Evolutionary conservation across 2,888 invertebrate genomes (phyloP).

Genomic region (Pristionchus maxplancki): DNA sequence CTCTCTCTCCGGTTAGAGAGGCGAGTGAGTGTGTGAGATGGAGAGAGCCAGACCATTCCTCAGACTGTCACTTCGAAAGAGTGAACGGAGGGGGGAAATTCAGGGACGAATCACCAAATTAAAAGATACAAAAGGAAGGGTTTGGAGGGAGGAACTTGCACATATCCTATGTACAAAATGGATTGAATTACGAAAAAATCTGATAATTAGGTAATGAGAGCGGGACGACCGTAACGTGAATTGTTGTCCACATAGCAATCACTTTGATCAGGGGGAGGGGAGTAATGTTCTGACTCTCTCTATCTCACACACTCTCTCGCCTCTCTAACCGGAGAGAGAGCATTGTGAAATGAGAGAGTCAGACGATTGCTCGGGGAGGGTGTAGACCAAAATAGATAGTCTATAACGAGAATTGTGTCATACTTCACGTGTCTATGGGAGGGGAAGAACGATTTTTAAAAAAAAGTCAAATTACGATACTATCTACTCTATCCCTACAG

Average conservation of each 20-base stretch:
- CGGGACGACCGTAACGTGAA: background rate
- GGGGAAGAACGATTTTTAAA: background rate
- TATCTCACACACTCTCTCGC: too few species aligned
- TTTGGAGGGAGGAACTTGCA: constrained; percentile 15
- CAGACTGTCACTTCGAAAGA: constrained; percentile 11
- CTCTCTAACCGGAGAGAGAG: too few species aligned
- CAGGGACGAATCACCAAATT: background rate
- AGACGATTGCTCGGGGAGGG: too few species aligned
- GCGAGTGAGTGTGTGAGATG: too few species aligned
- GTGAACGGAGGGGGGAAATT: background rate
- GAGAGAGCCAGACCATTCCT: too few species aligned
- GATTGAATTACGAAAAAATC: background rate
- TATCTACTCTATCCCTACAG: constrained; percentile 7
- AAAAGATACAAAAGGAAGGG: background rate
- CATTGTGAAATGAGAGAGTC: too few species aligned
- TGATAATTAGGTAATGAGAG: background rate
- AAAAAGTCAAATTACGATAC: background rate
- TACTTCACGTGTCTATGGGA: constrained; percentile 17
- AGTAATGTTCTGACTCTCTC: too few species aligned
- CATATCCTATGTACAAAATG: constrained; percentile 29
- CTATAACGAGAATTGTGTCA: constrained; percentile 40
- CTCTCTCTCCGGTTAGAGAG: too few species aligned
- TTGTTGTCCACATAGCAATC: background rate
- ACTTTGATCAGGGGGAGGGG: background rate
- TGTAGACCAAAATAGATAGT: background rate